These are phyloP conservation scores for Ischnus inquisitorius DNA, from an alignment of 2,888 invertebrate species.

Conservation along the genomic window DNA sequence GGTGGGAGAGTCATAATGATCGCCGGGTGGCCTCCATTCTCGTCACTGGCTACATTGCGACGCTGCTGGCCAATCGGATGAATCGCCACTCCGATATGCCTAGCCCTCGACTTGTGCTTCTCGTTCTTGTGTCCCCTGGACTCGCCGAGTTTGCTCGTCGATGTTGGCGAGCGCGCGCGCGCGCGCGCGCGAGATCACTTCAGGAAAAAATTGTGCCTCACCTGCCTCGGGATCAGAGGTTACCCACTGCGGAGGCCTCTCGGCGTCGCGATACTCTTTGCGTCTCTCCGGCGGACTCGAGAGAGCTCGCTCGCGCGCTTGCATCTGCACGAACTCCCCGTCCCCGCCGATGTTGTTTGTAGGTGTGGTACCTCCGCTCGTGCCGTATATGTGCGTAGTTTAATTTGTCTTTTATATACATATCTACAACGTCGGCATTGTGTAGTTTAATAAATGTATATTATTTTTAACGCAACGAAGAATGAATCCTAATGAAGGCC, in stretches of 20 bases:
- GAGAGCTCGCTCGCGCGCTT: slow-evolving; percentile 24
- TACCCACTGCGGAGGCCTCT: slow-evolving; percentile 68
- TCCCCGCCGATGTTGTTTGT: slow-evolving; percentile 2
- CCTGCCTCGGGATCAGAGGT: slow-evolving; percentile 80
- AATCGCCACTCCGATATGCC: slow-evolving; percentile 60
- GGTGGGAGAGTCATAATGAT: slow-evolving; percentile 76
- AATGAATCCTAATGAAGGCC: too few relatives aligned
- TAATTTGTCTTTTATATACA: neutral
- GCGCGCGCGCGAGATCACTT: slow-evolving; percentile 74
- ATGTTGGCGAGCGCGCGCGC: slow-evolving; percentile 72
- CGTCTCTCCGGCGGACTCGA: slow-evolving; percentile 52
- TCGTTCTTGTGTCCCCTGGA: slow-evolving; percentile 74
- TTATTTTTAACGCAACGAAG: too few relatives aligned
- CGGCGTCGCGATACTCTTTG: slow-evolving; percentile 56
- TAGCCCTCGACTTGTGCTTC: slow-evolving; percentile 73
- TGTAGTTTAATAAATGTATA: too few relatives aligned
- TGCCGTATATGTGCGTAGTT: neutral
- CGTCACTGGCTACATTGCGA: slow-evolving; percentile 80
- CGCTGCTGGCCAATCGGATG: slow-evolving; percentile 78
- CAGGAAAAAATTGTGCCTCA: slow-evolving; percentile 78
- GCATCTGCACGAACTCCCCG: slow-evolving; percentile 21
- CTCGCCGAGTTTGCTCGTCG: slow-evolving; percentile 56
- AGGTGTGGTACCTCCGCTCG: slow-evolving; percentile 23
- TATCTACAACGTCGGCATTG: too few relatives aligned
- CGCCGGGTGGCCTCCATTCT: slow-evolving; percentile 81